Conservation (phyloP, 2,888 invertebrate genomes). For the Bimastos eiseni region DNA sequence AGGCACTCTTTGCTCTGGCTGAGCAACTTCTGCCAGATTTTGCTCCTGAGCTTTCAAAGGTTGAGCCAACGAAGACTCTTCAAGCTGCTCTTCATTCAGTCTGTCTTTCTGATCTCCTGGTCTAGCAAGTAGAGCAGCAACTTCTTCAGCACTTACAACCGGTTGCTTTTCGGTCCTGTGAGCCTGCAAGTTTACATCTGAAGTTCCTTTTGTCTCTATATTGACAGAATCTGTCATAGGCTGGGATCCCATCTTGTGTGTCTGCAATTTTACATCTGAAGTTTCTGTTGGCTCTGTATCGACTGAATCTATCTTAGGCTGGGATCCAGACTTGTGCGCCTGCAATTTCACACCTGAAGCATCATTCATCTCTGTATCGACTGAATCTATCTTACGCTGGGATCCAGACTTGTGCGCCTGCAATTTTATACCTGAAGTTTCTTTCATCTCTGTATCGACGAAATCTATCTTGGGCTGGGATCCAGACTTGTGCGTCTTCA, state of each 20-base stretch:
- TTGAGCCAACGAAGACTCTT: background rate
- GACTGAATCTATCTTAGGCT: no score
- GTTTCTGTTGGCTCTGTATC: no score
- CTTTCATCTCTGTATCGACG: no score
- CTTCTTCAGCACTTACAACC: constrained; percentile 3
- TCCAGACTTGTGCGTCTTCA: no score
- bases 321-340: background rate
- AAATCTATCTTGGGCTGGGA: no score
- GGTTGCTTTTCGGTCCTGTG: background rate
- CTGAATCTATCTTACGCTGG: no score
- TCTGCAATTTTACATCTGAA: no score
- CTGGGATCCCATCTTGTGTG: no score
- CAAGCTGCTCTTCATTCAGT: constrained; percentile 4
- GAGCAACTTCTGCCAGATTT: background rate
- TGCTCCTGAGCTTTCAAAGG: background rate
- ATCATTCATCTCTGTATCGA: background rate
- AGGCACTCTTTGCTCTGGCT: background rate
- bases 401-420: no score
- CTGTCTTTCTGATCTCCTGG: background rate
- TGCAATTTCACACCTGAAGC: background rate
- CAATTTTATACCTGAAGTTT: no score
- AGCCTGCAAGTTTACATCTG: background rate
- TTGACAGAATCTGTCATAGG: no score
- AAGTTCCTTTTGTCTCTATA: no score
- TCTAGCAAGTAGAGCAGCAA: background rate